Base-by-base conservation (phyloP, 2,797 vertebrate species). In the Macropodus opercularis region DNA sequence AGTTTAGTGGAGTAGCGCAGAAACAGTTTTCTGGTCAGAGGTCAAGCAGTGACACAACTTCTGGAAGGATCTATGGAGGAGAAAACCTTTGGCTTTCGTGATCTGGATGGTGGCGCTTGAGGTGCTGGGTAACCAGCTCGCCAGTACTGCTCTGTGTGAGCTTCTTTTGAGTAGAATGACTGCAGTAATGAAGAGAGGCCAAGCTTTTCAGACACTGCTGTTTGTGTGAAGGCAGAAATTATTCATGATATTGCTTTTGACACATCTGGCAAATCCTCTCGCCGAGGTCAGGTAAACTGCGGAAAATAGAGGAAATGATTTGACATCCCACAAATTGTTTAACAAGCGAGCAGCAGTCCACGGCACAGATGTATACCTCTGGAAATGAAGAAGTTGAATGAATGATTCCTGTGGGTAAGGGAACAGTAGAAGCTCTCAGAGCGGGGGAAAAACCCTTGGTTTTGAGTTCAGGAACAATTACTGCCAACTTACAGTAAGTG, bases 231-330 rank as follows among this genome's bases (percentile, higher is more conserved):
- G 65, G 64, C 48, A 54, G 23, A 31, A 38, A 75, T 80, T 77
- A 88, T 62, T 85, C 77, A 72, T 58, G 21, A 62, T 31, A 14
- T 55, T 54, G 56, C 72, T 62, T 77, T 41, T 60, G 72, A 71
- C 80, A 69, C 41, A 64, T 70, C 78, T 83, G 69, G 68, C 77
- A 74, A 26, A 51, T 83, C 52, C 67, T 36, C 70, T 80, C 62
- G 63, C 46, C 53, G 35, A 49, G 61, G 48, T 73, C 72, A 80
- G 61, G 62, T 82, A 77, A 80, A 73, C 50, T 39, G 42, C 63
- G 76, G 68, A 85, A 80, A 89, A 58, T 63, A 41, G 42, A 81
- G 80, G 63, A 76, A 72, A 72, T 52, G 4, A 72, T 53, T 64
- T 66, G 43, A 49, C 67, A 69, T 72, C 61, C 34, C 23, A 48